Conservation (phyloP, 2,113 vertebrate genomes). For the Dasyprocta punctata region DNA sequence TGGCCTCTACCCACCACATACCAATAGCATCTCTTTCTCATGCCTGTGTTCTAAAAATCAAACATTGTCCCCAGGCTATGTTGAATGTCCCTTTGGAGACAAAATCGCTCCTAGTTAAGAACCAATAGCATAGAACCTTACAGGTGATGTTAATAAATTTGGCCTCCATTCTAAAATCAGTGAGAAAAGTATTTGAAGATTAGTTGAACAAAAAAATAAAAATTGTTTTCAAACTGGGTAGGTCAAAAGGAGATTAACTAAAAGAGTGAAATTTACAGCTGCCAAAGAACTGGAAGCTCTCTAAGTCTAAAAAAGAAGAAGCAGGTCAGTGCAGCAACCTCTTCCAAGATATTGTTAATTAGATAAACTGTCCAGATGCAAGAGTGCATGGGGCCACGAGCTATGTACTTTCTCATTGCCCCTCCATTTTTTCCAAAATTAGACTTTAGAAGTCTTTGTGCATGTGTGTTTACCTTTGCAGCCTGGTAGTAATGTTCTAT, state of each 20-base stretch:
- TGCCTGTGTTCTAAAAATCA: neutral
- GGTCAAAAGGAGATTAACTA: neutral
- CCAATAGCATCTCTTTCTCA: neutral
- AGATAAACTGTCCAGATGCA: neutral
- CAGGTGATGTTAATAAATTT: neutral
- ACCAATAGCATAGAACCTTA: neutral
- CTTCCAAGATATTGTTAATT: neutral
- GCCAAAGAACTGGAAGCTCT: neutral
- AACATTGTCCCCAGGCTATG: neutral
- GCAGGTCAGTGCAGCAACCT: neutral
- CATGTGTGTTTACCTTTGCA: neutral
- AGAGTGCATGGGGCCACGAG: neutral
- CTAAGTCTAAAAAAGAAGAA: neutral
- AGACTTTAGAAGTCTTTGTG: neutral
- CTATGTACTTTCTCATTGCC: rapidly evolving
- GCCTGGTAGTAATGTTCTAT: neutral
- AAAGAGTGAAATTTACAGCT: neutral
- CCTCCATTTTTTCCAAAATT: neutral
- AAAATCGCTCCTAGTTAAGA: neutral
- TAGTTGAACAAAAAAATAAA: neutral
- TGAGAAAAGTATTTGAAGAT: neutral
- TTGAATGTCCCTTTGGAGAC: neutral
- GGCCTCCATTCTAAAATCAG: neutral
- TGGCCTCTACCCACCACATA: neutral
- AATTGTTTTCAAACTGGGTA: conserved; percentile 32